Evolutionary conservation across 2,888 invertebrate genomes (phyloP).

Genomic region (Trichopoda pennipes): DNA sequence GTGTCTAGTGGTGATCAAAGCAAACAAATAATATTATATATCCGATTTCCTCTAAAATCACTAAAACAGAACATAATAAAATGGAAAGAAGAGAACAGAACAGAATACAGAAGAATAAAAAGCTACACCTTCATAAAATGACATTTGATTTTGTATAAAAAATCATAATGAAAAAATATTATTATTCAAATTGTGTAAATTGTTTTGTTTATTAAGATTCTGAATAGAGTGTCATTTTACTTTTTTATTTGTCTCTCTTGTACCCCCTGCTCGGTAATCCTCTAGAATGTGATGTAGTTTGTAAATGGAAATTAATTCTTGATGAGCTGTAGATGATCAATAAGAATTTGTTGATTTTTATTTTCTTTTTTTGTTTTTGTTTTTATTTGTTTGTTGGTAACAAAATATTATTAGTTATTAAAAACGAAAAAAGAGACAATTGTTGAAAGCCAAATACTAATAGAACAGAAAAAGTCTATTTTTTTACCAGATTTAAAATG

Average conservation of each 20-base stretch:
- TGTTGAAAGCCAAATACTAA: slow-evolving; percentile 54
- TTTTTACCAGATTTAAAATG: slow-evolving; percentile 13
- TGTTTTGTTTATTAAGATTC: slow-evolving; percentile 9
- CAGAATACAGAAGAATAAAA: slow-evolving; percentile 50
- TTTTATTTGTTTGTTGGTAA: not conserved
- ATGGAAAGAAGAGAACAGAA: too few relatives aligned
- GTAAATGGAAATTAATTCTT: slow-evolving; percentile 58
- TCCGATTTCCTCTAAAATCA: slow-evolving; percentile 64
- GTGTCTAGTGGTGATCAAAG: slow-evolving; percentile 13
- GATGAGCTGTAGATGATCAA: slow-evolving; percentile 67
- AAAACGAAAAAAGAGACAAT: slow-evolving; percentile 57
- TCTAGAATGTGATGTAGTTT: slow-evolving; percentile 7
- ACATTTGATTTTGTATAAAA: slow-evolving; percentile 26
- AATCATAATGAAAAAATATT: slow-evolving; percentile 37
- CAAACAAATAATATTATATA: slow-evolving; percentile 65
- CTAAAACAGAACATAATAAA: not conserved
- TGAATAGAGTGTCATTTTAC: slow-evolving; percentile 59
- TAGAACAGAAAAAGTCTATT: too few relatives aligned
- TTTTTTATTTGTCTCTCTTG: slow-evolving; percentile 6
- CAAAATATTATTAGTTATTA: slow-evolving; percentile 34
- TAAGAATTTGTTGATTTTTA: slow-evolving; percentile 19
- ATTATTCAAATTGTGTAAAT: slow-evolving; percentile 56
- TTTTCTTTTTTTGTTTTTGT: too few relatives aligned
- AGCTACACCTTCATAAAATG: slow-evolving; percentile 65
- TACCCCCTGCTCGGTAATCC: slow-evolving; percentile 21